A percentile compares a stretch with the other conserved stretches of the same genome.
Evolutionary conservation across 2,888 invertebrate species (phyloP).

Genomic region (Ethmia dodecea): DNA sequence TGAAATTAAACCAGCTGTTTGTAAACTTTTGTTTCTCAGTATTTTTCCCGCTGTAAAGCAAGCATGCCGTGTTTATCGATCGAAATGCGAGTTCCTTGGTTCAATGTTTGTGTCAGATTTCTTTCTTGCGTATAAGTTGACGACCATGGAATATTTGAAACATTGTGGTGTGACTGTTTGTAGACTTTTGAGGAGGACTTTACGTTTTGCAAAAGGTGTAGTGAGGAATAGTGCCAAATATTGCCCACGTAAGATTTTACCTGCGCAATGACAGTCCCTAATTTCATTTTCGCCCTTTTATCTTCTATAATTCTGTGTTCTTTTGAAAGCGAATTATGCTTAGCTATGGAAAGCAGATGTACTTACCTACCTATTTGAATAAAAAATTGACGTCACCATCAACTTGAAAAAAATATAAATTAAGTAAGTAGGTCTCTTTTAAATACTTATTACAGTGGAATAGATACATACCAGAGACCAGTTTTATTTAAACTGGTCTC

Average conservation of each 20-base stretch:
- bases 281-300: no score
- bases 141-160: conserved; percentile 27
- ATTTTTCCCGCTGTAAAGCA: conserved; percentile 30
- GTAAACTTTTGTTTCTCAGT: conserved; percentile 36
- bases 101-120: conserved; percentile 21
- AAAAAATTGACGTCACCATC: no score
- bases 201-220: conserved; percentile 25
- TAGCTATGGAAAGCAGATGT: no score
- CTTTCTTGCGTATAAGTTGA: conserved; percentile 26
- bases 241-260: conserved; percentile 41
- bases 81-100: conserved; percentile 15
- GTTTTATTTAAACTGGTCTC: no score
- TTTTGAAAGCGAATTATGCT: no score
- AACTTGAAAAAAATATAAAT: no score
- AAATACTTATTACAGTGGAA: no score
- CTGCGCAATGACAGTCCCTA: no score
- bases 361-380: no score
- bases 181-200: conserved; percentile 22
- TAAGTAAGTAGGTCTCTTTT: no score
- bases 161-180: conserved; percentile 20
- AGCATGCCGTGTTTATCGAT: conserved; percentile 42
- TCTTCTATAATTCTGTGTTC: no score
- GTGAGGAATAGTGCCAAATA: conserved; percentile 23
- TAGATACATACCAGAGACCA: no score
- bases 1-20: conserved; percentile 29